A percentile compares a stretch with the other conserved stretches of the same genome.
phyloP scores from a whole-genome alignment of 1,140 invertebrate species.

The Zaprionus inermis region DNA sequence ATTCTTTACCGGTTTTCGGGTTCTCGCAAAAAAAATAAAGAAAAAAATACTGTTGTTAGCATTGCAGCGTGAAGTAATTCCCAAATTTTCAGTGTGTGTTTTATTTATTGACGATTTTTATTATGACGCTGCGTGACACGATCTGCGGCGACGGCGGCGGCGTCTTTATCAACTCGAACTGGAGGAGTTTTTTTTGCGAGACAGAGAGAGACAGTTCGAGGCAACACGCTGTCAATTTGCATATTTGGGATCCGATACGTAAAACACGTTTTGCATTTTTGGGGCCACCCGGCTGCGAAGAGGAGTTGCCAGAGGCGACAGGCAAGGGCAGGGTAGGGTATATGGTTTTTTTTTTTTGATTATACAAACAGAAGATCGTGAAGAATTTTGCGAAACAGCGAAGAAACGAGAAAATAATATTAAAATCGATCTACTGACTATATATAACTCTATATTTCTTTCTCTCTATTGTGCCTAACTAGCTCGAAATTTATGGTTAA shows the following conservation, averaged over 20 bases:
- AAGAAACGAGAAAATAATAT: slow-evolving; percentile 10
- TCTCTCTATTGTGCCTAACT: slow-evolving; percentile 1
- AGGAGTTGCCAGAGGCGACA: slow-evolving; percentile 26
- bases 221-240: slow-evolving; percentile 50
- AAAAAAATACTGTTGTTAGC: slow-evolving; percentile 57
- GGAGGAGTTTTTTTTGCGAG: background rate
- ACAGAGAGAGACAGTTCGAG: slow-evolving; percentile 27
- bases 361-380: slow-evolving; percentile 1
- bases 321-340: slow-evolving; percentile 10
- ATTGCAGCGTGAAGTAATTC: slow-evolving; percentile 71
- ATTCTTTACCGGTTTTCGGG: slow-evolving; percentile 61
- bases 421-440: background rate
- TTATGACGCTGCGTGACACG: slow-evolving; percentile 53
- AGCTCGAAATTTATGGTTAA: slow-evolving; percentile 43
- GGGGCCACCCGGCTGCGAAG: slow-evolving; percentile 27
- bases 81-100: slow-evolving; percentile 36
- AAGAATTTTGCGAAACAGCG: background rate
- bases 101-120: slow-evolving; percentile 70
- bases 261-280: slow-evolving; percentile 45
- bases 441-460: background rate
- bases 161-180: slow-evolving; percentile 54
- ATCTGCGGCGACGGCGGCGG: slow-evolving; percentile 6
- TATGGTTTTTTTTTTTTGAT: background rate
- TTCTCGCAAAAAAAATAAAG: slow-evolving; percentile 14
- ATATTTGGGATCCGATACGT: slow-evolving; percentile 43